Evolutionary conservation across 1,140 invertebrate species (phyloP).

Genomic region (Drosophila burlai): DNA sequence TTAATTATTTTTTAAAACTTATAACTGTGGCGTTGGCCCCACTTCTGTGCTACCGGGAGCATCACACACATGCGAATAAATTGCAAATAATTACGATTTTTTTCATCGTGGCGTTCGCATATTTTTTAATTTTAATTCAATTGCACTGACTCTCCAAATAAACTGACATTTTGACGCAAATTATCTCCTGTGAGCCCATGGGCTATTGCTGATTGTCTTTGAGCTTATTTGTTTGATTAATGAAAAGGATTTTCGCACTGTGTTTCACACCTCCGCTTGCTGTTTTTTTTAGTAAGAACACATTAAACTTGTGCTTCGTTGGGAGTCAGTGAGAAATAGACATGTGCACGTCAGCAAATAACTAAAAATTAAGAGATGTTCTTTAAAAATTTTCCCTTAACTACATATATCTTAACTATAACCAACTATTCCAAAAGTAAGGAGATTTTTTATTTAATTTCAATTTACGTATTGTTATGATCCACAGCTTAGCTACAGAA

Average conservation of each 20-base stretch:
- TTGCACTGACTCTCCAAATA: constrained; percentile 73
- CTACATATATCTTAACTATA: background rate
- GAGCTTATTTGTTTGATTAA: constrained; percentile 60
- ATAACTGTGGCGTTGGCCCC: constrained; percentile 53
- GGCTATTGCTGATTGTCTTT: constrained; percentile 46
- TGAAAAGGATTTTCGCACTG: constrained; percentile 35
- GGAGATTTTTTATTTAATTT: background rate
- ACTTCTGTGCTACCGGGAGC: background rate
- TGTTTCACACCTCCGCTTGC: background rate
- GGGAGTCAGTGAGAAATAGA: background rate
- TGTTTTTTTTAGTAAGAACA: background rate
- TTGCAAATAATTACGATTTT: constrained; percentile 69
- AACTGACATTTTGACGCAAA: constrained; percentile 77
- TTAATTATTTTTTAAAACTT: constrained; percentile 79
- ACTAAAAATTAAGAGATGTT: too few species aligned
- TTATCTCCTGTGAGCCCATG: constrained; percentile 64
- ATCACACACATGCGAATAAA: constrained; percentile 44
- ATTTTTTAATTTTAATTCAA: constrained; percentile 81
- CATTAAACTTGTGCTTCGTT: background rate
- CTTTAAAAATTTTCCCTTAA: background rate
- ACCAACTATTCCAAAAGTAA: background rate
- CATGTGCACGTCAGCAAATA: too few species aligned
- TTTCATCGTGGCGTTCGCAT: constrained; percentile 42
- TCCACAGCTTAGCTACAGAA: constrained; percentile 60
- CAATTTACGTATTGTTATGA: background rate